These are phyloP conservation scores for Scolanthus callimorphus DNA, from an alignment of 92 coral and sea anemone species.

Conservation along the genomic window DNA sequence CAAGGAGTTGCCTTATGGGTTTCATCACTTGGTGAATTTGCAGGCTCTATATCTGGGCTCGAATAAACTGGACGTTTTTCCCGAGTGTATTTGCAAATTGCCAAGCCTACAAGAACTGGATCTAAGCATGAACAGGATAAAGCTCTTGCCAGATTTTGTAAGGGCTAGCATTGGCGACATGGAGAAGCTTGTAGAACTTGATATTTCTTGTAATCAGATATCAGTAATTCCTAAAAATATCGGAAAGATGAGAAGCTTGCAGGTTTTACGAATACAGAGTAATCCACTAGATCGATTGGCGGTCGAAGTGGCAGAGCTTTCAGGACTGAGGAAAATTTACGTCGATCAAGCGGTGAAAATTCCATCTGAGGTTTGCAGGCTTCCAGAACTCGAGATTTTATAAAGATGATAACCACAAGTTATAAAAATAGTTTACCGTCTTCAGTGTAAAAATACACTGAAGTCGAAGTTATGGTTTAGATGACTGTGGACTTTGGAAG, in stretches of 20 bases:
- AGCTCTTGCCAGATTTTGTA: slow-evolving; percentile 46
- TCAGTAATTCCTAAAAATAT: slow-evolving; percentile 42
- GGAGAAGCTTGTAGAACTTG: slow-evolving; percentile 42
- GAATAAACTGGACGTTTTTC: slow-evolving; percentile 45
- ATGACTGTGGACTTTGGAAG: too few relatives aligned
- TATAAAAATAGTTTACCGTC: too few relatives aligned
- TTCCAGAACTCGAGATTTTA: slow-evolving; percentile 55
- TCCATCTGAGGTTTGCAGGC: slow-evolving; percentile 45
- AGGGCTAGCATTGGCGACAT: slow-evolving; percentile 62
- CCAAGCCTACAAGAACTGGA: slow-evolving; percentile 53
- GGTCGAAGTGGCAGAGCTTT: slow-evolving; percentile 38
- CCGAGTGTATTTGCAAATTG: slow-evolving; percentile 69
- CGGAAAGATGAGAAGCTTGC: slow-evolving; percentile 32
- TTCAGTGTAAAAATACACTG: too few relatives aligned
- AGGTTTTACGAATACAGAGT: slow-evolving; percentile 48
- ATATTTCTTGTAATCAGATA: slow-evolving; percentile 60
- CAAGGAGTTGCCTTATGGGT: slow-evolving; percentile 53
- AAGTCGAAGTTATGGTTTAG: too few relatives aligned
- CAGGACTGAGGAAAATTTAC: slow-evolving; percentile 45
- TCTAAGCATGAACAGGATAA: slow-evolving; percentile 52
- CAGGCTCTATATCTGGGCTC: slow-evolving; percentile 32
- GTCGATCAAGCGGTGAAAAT: slow-evolving; percentile 65
- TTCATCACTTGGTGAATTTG: slow-evolving; percentile 45
- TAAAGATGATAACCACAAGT: too few relatives aligned
- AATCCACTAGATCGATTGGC: slow-evolving; percentile 57